Evolutionary conservation across 2,888 invertebrate genomes (phyloP).

Genomic region (Phorcus lineatus): DNA sequence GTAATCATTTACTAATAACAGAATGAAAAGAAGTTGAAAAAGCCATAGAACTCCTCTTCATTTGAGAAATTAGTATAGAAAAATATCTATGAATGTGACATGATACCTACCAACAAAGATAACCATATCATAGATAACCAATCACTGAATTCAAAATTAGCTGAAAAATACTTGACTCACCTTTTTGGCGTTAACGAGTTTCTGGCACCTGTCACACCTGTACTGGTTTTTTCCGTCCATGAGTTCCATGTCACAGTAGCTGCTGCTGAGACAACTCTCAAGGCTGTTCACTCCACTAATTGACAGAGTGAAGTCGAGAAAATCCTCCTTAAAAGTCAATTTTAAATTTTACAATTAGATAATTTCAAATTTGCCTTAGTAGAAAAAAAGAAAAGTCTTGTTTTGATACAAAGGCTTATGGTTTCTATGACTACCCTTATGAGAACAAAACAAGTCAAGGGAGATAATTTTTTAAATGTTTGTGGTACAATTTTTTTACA

Average conservation of each 20-base stretch:
- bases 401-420: too few species aligned
- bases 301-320: constrained; percentile 72
- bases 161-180: constrained; percentile 49
- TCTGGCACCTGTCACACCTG: constrained; percentile 71
- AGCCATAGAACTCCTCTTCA: too few species aligned
- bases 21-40: too few species aligned
- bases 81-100: too few species aligned
- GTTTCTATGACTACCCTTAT: too few species aligned
- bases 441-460: neutral
- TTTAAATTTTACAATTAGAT: neutral
- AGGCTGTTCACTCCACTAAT: constrained; percentile 69
- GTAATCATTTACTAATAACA: too few species aligned
- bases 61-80: too few species aligned
- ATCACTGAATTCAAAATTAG: neutral
- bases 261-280: constrained; percentile 62
- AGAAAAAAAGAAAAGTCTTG: too few species aligned
- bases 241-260: constrained; percentile 68
- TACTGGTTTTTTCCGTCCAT: constrained; percentile 75
- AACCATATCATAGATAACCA: too few species aligned
- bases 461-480: too few species aligned
- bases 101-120: too few species aligned
- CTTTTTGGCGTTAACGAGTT: constrained; percentile 74
- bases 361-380: neutral
- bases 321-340: constrained; percentile 67
- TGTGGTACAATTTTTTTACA: too few species aligned